These are phyloP conservation scores for Hymenopus coronatus DNA, from an alignment of 2,888 invertebrate genomes.

Conservation along the genomic window DNA sequence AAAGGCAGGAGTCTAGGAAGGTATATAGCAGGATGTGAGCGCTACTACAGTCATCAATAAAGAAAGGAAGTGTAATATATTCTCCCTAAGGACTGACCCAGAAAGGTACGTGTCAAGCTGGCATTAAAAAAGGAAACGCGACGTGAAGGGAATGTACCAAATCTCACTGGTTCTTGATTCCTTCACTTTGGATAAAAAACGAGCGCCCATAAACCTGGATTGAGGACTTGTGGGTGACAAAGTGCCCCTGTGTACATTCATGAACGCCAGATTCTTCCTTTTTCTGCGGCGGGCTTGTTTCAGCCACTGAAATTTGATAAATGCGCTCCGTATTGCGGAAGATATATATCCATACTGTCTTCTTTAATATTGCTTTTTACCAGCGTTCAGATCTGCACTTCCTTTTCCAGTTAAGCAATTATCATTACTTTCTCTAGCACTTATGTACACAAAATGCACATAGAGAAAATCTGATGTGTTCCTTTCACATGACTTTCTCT, in stretches of 20 bases:
- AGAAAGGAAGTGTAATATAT: background rate
- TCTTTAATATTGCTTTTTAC: background rate
- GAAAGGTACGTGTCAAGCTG: background rate
- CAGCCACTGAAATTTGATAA: background rate
- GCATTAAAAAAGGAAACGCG: background rate
- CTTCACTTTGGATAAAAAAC: background rate
- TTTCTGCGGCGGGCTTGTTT: background rate
- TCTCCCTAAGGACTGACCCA: background rate
- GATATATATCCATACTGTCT: background rate
- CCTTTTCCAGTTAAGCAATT: too few relatives aligned
- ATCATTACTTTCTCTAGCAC: too few relatives aligned
- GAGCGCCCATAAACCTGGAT: background rate
- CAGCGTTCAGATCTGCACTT: too few relatives aligned
- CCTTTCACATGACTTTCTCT: too few relatives aligned
- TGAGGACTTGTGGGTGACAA: background rate
- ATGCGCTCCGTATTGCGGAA: background rate
- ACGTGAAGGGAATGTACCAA: background rate
- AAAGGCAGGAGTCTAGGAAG: background rate
- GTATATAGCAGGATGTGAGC: background rate
- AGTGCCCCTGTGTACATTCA: background rate
- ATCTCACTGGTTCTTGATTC: background rate
- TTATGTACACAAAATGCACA: too few relatives aligned
- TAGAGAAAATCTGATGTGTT: too few relatives aligned
- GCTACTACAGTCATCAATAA: background rate
- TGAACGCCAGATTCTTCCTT: background rate